These are phyloP conservation scores for Battus philenor DNA, from an alignment of 1,140 invertebrate genomes.

Conservation along the genomic window DNA sequence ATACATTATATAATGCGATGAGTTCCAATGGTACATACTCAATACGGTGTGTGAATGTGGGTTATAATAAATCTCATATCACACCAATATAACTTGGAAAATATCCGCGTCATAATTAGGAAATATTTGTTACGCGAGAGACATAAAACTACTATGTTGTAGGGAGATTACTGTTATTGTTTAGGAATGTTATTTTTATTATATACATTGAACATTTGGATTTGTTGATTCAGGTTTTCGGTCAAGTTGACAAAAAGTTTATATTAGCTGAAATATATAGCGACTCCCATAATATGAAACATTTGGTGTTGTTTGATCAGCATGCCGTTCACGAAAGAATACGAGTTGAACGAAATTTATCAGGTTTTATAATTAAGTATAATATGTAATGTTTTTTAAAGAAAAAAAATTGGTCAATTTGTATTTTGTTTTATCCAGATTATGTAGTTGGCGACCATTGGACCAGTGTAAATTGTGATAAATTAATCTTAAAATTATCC, in stretches of 20 bases:
- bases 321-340: constrained; percentile 87
- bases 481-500: constrained; percentile 32
- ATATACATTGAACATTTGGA: no score
- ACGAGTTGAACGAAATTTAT: constrained; percentile 76
- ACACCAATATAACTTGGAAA: no score
- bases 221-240: constrained; percentile 78
- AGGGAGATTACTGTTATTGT: no score
- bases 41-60: no score
- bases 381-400: background rate
- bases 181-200: no score
- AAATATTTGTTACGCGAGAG: no score
- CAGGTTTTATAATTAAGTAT: constrained; percentile 26
- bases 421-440: constrained; percentile 29
- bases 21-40: no score
- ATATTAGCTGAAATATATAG: constrained; percentile 71
- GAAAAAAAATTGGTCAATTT: background rate
- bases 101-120: no score
- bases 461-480: constrained; percentile 39
- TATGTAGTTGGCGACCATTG: constrained; percentile 41
- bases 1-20: no score
- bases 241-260: constrained; percentile 83
- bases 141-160: no score
- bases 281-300: constrained; percentile 25
- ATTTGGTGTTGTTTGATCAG: constrained; percentile 83
- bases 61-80: no score